Evolutionary conservation across 1,140 invertebrate genomes (phyloP).

Genomic region (Neotoxoptera formosana): DNA sequence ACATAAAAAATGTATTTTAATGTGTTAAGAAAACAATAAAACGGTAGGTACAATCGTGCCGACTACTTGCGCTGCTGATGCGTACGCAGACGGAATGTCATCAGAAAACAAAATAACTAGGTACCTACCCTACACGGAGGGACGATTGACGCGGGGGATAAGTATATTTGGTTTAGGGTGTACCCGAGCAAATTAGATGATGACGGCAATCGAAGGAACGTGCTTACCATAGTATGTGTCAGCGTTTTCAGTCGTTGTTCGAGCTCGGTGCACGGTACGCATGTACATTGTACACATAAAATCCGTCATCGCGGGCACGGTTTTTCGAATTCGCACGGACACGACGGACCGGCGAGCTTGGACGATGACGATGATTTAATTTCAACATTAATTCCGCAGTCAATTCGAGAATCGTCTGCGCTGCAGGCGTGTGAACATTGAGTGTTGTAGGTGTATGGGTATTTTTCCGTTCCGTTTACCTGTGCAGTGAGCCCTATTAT

Average conservation of each 20-base stretch:
- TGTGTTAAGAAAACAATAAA: not conserved
- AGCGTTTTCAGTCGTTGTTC: not conserved
- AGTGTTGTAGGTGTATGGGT: not conserved
- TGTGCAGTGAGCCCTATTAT: too few relatives aligned
- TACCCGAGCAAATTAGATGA: not conserved
- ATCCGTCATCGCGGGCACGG: not conserved
- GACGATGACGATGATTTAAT: not conserved
- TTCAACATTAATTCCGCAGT: not conserved
- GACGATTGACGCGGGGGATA: not conserved
- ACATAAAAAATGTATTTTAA: not conserved
- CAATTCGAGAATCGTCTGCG: not conserved
- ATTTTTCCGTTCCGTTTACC: not conserved
- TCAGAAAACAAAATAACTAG: not conserved
- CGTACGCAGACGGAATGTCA: not conserved
- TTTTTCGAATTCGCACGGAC: not conserved
- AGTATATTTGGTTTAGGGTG: conserved; percentile 14
- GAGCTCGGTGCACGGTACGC: not conserved
- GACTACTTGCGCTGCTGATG: not conserved
- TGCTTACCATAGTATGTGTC: conserved; percentile 23
- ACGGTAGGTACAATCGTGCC: not conserved
- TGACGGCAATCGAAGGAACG: conserved; percentile 33
- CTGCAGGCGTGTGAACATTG: not conserved
- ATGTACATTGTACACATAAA: not conserved
- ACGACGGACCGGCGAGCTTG: not conserved
- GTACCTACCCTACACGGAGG: too few relatives aligned